Evolutionary conservation across 1,140 invertebrate species (phyloP).

Genomic region (Hycleus cichorii): DNA sequence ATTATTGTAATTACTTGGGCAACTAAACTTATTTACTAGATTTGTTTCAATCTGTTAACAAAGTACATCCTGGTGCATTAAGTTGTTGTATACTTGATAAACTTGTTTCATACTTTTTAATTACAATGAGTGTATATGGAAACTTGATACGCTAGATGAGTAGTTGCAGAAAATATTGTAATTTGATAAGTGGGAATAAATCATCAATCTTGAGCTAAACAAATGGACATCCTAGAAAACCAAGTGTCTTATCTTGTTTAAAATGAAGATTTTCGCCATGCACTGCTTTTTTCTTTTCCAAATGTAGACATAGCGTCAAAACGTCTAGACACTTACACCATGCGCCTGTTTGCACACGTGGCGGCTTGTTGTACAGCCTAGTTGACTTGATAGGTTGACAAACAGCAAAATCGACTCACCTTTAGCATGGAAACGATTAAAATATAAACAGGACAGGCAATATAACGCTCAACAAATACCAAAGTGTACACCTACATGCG

Average conservation of each 20-base stretch:
- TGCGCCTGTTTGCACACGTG: conserved; percentile 19
- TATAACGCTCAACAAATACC: too few relatives aligned
- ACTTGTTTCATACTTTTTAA: conserved; percentile 9
- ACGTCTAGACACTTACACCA: conserved; percentile 19
- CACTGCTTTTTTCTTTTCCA: too few relatives aligned
- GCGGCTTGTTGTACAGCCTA: not conserved
- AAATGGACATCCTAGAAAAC: too few relatives aligned
- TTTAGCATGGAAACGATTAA: conserved; percentile 9
- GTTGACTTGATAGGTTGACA: too few relatives aligned
- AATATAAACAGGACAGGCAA: too few relatives aligned
- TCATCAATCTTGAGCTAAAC: too few relatives aligned
- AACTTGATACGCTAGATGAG: not conserved
- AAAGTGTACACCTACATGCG: too few relatives aligned
- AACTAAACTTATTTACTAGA: conserved; percentile 10
- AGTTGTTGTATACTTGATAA: conserved; percentile 12
- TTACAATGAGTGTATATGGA: conserved; percentile 7
- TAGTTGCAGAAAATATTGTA: too few relatives aligned
- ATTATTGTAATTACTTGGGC: conserved; percentile 9
- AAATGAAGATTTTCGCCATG: too few relatives aligned
- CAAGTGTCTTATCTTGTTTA: too few relatives aligned
- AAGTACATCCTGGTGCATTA: conserved; percentile 12
- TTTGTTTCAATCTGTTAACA: conserved; percentile 15
- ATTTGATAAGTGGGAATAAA: too few relatives aligned
- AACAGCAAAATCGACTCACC: not conserved
- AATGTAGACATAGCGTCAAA: conserved; percentile 5